Evolutionary conservation across 2,888 invertebrate genomes (phyloP), one percentile per base, ranked within the genome.

Genomic region (Synergus umbraculus): DNA sequence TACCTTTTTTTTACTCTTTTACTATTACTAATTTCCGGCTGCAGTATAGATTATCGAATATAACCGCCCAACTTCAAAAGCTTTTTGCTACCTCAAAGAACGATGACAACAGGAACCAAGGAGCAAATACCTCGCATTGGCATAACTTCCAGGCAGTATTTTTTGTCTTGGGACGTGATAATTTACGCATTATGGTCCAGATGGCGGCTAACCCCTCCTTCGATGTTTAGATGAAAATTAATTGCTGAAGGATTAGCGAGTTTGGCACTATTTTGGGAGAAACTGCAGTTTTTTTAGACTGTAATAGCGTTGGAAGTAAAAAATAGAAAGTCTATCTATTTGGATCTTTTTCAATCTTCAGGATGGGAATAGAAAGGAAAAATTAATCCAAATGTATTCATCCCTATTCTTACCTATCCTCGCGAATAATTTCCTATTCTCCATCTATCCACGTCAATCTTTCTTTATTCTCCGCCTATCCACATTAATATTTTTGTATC

Each of bases 121-220:
- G 8, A 43, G 43, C 43, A 43, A 9, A 43, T 15, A 49, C 13
- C 2, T 46, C 46, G 46, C 46, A 46, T 46, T 10, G 8, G 12
- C 12, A 46, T 46, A 46, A 46, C 46, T 46, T 46, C 46, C 46
- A 46, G 46, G 46, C 46, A 10, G 12, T 15, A 12, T 15, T 49
- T 12, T 49, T 49, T 49, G 49, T 29, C 29, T 12, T 64, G 12
- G 0, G 37, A 29, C 29, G 22, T 13, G 4, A 64, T 64, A 64
- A 64, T 29, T 64, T 64, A 29, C 22, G 22, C 64, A 64, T 66
- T 66, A 66, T n/a, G 18, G n/a, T 66, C 65, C 65, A 66, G 65
- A 66, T 66, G 43, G 43, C 41, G 41, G 15, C 43, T 1, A n/a
- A 43, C 41, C n/a, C 37, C 22, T 29, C 12, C 37, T n/a, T 5